Evolutionary conservation across 2,797 vertebrate species (phyloP), one percentile per base, ranked within the genome.

Genomic region (Enteromius paludinosus): DNA sequence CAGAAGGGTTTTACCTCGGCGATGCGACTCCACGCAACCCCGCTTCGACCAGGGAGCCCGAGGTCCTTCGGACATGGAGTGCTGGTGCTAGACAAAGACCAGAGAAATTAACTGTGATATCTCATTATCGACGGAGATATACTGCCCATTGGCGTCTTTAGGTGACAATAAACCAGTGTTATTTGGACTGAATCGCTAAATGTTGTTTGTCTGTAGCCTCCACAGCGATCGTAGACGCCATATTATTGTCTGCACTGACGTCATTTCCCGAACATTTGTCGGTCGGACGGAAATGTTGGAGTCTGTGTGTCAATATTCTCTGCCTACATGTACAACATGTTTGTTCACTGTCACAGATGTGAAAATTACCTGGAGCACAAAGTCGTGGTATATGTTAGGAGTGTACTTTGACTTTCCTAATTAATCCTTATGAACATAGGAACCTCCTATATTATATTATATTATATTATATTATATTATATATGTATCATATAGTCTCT

Each of bases 21-120:
- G 92, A 87, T 92, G 94, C 90, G 91, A 91, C 92, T 93, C 93
- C 91, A 92, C 94, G 92, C 93, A 94, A 79, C 92, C 93, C 92
- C 93, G 92, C 93, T 94, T 93, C 80, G 92, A 91, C 93, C 93
- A 93, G 92, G 91, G 92, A 89, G 93, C 90, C 93, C 91, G 88
- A 88, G 92, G 90, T 87, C 89, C 94, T 70, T 92, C 92, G 89
- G 93, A 95, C 95, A 95, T 95, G 90, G 92, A 93, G 87, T 84
- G 89, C 89, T 88, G 87, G 83, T 90, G 89, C 79, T 81, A 88
- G 74, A 88, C 90, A 92, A 82, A 87, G 75, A 78, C 89, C 90
- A 90, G 41, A 86, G 85, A 68, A 90, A 90, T 89, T 79, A 90
- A n/a, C 78, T 83, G 87, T 90, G 84, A 89, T 86, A 78, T 79